These are phyloP conservation scores for Venustaconcha ellipsiformis DNA, from an alignment of 1,140 invertebrate genomes.

Conservation along the genomic window DNA sequence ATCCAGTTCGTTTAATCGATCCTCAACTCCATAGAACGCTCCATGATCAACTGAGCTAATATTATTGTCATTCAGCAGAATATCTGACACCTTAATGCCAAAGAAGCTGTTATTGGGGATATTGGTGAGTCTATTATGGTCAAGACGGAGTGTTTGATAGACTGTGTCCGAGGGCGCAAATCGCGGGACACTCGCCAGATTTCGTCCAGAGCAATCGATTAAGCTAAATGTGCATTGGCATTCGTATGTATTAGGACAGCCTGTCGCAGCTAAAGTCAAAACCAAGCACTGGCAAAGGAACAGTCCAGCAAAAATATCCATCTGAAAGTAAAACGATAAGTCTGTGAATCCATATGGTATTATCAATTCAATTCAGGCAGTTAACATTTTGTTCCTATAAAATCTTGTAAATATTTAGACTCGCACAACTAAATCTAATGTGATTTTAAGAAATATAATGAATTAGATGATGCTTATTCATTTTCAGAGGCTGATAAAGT, in stretches of 20 bases:
- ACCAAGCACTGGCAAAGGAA: not conserved
- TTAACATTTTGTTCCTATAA: too few species aligned
- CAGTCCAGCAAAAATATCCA: not conserved
- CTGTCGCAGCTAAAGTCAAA: not conserved
- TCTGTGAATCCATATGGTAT: too few species aligned
- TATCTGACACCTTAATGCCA: constrained; percentile 19
- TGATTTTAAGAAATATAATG: too few species aligned
- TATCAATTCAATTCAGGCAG: too few species aligned
- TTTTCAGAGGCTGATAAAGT: too few species aligned
- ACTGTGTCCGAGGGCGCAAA: not conserved
- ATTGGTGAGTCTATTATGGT: constrained; percentile 13
- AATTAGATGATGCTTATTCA: too few species aligned
- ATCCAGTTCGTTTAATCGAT: constrained; percentile 10
- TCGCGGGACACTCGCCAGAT: constrained; percentile 3
- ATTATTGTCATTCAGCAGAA: not conserved
- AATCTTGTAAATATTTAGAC: too few species aligned
- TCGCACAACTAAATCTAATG: too few species aligned
- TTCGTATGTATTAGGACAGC: not conserved
- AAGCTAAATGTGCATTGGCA: constrained; percentile 12
- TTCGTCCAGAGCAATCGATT: constrained; percentile 17
- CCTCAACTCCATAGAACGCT: constrained; percentile 7
- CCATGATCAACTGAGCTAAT: constrained; percentile 1
- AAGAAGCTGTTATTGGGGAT: constrained; percentile 10
- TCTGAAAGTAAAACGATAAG: too few species aligned
- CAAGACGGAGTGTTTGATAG: constrained; percentile 10